A percentile compares a stretch with the other conserved stretches of the same genome.
These are phyloP conservation scores for Hydraecia micacea DNA, from an alignment of 2,888 invertebrate genomes.

Conservation along the genomic window DNA sequence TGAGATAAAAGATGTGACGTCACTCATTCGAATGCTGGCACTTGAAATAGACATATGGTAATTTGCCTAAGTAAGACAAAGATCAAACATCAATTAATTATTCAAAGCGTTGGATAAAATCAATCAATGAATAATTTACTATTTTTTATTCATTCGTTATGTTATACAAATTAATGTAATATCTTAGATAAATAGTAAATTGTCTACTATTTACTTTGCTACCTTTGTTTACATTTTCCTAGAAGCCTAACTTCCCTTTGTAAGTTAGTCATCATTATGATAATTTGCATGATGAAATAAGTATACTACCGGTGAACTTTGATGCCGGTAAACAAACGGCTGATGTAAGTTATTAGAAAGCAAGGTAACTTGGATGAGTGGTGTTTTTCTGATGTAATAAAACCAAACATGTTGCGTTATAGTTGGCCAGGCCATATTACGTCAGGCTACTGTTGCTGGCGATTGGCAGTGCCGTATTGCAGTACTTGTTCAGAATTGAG, in stretches of 20 bases:
- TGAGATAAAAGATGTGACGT: constrained; percentile 53
- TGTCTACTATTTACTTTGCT: background rate
- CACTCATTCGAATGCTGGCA: constrained; percentile 7
- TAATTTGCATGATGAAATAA: constrained; percentile 52
- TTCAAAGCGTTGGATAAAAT: background rate
- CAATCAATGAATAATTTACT: constrained; percentile 19
- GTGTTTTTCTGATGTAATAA: constrained; percentile 43
- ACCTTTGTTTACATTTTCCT: background rate
- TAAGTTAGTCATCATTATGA: constrained; percentile 22
- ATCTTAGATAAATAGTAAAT: background rate
- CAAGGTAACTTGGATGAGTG: constrained; percentile 26
- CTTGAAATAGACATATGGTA: constrained; percentile 31
- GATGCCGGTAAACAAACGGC: constrained; percentile 42
- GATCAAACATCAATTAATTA: constrained; percentile 11
- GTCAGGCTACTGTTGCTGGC: background rate
- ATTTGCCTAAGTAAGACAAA: constrained; percentile 29
- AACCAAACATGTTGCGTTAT: constrained; percentile 1
- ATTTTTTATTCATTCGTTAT: background rate
- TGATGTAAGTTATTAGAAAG: constrained; percentile 54
- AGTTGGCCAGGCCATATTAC: background rate
- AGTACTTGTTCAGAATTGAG: background rate
- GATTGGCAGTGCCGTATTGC: background rate
- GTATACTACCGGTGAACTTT: constrained; percentile 17
- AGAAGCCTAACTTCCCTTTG: background rate
- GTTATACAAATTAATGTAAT: background rate